Conservation (phyloP, 2,113 vertebrate species). For the Strix uralensis region DNA sequence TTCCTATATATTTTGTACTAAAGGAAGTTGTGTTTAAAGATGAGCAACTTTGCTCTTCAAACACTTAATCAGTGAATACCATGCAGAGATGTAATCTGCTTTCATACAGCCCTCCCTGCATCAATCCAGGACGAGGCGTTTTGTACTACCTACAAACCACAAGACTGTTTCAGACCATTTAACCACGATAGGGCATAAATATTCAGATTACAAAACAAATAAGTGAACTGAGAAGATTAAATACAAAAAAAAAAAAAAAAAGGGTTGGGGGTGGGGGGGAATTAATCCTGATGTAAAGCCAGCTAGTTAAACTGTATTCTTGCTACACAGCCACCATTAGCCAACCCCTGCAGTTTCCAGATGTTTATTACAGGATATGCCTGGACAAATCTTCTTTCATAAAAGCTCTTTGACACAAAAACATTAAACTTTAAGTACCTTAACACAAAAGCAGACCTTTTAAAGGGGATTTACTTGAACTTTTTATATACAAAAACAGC, state of each 20-base stretch:
- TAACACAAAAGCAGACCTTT: conserved; percentile 22
- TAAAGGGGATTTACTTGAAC: conserved; percentile 8
- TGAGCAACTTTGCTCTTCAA: conserved; percentile 9
- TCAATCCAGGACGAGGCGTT: not conserved
- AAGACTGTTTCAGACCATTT: not conserved
- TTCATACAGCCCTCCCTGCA: not conserved
- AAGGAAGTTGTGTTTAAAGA: conserved; percentile 3
- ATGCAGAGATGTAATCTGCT: not conserved
- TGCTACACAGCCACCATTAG: not conserved
- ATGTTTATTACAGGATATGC: conserved; percentile 52
- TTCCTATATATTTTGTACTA: not conserved
- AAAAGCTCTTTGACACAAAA: conserved; percentile 25
- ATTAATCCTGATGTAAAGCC: not conserved
- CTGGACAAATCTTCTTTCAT: conserved; percentile 43
- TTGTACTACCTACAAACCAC: not conserved
- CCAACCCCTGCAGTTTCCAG: conserved; percentile 32
- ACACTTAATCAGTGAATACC: not conserved
- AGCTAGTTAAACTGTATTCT: not conserved
- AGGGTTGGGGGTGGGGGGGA: not conserved
- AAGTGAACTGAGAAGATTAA: not conserved
- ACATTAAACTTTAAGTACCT: conserved; percentile 39
- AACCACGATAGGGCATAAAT: not conserved
- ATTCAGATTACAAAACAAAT: not conserved
- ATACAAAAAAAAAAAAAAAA: not conserved
- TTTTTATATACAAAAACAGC: conserved; percentile 25